Conservation (phyloP, 2,113 vertebrate species). For the Nyctereutes procyonoides region DNA sequence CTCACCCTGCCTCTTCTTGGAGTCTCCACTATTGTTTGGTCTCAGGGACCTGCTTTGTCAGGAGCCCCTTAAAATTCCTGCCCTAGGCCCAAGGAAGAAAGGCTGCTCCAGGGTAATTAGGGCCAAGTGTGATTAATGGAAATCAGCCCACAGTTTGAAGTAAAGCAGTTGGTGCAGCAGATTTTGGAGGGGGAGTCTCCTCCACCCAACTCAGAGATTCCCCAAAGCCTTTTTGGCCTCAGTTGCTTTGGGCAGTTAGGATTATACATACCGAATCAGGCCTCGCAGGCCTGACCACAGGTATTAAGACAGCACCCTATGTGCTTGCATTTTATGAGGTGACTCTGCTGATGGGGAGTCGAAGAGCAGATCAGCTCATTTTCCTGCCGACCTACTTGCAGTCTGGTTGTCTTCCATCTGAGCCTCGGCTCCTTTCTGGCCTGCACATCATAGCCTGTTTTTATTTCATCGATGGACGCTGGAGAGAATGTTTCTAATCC, state of each 20-base stretch:
- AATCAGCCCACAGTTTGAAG: slow-evolving; percentile 76
- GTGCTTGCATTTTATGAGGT: slow-evolving; percentile 21
- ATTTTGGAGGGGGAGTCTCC: neutral
- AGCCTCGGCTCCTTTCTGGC: slow-evolving; percentile 22
- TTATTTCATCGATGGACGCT: slow-evolving; percentile 33
- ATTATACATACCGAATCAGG: neutral
- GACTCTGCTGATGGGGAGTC: slow-evolving; percentile 43
- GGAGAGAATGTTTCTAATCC: slow-evolving; percentile 54
- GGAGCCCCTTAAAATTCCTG: slow-evolving; percentile 77
- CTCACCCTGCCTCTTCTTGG: slow-evolving; percentile 23
- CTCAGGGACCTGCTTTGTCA: slow-evolving; percentile 67
- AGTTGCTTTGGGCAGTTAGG: slow-evolving; percentile 13
- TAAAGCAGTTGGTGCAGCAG: slow-evolving; percentile 67
- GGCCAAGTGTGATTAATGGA: slow-evolving; percentile 77
- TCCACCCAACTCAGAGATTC: slow-evolving; percentile 41
- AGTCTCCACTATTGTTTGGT: slow-evolving; percentile 68
- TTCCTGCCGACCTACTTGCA: slow-evolving; percentile 44
- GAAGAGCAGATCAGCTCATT: slow-evolving; percentile 58
- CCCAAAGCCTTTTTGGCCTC: slow-evolving; percentile 63
- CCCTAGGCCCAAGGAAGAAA: slow-evolving; percentile 70
- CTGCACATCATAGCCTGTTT: slow-evolving; percentile 40
- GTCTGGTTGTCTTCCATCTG: slow-evolving; percentile 37
- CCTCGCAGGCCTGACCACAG: neutral
- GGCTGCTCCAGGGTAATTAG: slow-evolving; percentile 75
- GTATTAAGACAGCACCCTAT: slow-evolving; percentile 18